Conservation (phyloP, 2,797 vertebrate genomes). For the Varecia variegata region DNA sequence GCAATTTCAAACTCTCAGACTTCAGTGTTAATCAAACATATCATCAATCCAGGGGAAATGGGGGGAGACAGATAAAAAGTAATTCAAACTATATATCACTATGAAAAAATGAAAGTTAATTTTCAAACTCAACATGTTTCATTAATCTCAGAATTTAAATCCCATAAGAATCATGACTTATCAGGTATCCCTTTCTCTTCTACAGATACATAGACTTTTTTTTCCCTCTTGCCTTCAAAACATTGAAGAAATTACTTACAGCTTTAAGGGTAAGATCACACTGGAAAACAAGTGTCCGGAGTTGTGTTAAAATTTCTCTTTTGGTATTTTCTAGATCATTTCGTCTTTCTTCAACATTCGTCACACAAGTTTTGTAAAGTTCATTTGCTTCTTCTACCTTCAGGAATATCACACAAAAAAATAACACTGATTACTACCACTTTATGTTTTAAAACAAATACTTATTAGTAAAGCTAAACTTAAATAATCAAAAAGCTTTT, state of each 20-base stretch:
- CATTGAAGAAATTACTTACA: conserved; percentile 84
- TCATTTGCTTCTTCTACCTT: conserved; percentile 95
- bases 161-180: background rate
- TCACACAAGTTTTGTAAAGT: conserved; percentile 91
- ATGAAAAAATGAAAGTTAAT: background rate
- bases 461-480: conserved; percentile 27
- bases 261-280: conserved; percentile 98
- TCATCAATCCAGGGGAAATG: background rate
- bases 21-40: conserved; percentile 17
- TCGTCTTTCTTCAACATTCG: conserved; percentile 91
- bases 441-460: conserved; percentile 44
- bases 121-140: background rate
- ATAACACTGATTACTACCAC: background rate
- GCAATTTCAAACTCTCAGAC: background rate
- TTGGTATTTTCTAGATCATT: conserved; percentile 92
- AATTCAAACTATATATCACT: background rate
- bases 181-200: background rate
- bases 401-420: conserved; percentile 44
- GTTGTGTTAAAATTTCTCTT: conserved; percentile 93
- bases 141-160: conserved; percentile 27
- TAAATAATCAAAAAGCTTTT: background rate
- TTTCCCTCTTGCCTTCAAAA: background rate
- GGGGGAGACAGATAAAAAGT: background rate
- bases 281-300: conserved; percentile 95
- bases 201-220: background rate